Base-by-base conservation (phyloP, 2,797 vertebrate genomes). In the Lindbergichthys nudifrons region DNA sequence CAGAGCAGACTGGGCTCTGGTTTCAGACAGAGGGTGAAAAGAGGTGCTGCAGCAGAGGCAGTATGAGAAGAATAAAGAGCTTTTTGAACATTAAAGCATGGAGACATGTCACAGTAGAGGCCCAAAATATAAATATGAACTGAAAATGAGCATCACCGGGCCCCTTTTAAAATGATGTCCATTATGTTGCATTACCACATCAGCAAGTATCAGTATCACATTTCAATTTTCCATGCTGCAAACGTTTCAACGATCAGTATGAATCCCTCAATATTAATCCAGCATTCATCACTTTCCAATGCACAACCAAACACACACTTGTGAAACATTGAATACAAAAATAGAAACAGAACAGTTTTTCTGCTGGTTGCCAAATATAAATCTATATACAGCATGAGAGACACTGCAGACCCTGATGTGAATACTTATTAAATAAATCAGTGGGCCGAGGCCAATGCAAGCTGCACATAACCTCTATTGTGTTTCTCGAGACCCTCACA, bases 351-450 rank as follows among this genome's bases (percentile, higher is more conserved):
- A 62, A 48, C 21, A 26, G 21, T n/a, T 57, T 51, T 18, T 66
- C 0, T 45, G 16, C 19, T 7, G 10, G 8, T 39, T 75, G 57
- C 59, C 52, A 43, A 42, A 71, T 48, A 47, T 41, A 52, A 36
- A 58, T 68, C 15, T 12, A 56, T 65, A 10, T n/a, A 53, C 51
- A 53, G 39, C 7, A 39, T 41, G 51, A 23, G 26, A 61, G 62
- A 77, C 47, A 42, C 46, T 18, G 47, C 61, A 45, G 32, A 47
- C 26, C 1, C 45, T 48, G 56, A 36, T 32, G 48, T 53, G n/a
- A 23, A 60, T 5, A 16, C 18, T 14, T 16, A 42, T 36, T 54
- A 43, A 78, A 73, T 73, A 60, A 68, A 75, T 69, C 42, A 66
- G 15, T 50, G 15, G 12, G 42, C 47, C 3, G 16, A 32, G 18